These are phyloP conservation scores for Pangasius larnaudii DNA, from an alignment of 2,797 vertebrate species.

Conservation along the genomic window DNA sequence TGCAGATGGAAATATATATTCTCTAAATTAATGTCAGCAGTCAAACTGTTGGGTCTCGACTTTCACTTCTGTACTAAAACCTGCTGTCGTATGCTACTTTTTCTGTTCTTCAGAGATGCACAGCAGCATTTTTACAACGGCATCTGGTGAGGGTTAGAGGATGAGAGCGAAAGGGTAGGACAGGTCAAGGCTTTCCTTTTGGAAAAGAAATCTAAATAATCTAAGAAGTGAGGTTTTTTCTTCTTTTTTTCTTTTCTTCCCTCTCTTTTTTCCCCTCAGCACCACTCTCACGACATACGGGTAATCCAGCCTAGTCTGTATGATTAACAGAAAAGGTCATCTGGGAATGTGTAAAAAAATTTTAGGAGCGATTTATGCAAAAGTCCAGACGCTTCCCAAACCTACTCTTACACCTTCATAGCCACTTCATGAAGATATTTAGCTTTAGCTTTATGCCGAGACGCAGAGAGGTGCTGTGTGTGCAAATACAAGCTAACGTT, in stretches of 20 bases:
- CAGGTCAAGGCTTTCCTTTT: background rate
- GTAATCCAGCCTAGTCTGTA: background rate
- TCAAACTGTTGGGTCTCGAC: background rate
- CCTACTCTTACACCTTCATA: background rate
- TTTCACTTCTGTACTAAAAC: constrained; percentile 26
- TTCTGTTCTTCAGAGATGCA: background rate
- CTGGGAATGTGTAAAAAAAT: background rate
- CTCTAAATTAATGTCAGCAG: constrained; percentile 5
- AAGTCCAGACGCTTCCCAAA: background rate
- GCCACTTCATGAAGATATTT: background rate
- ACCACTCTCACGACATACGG: background rate
- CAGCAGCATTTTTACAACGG: background rate
- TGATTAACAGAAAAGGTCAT: background rate
- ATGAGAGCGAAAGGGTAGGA: background rate
- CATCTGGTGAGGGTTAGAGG: background rate
- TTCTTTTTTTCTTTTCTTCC: background rate
- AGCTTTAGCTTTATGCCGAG: constrained; percentile 19
- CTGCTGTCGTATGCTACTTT: background rate
- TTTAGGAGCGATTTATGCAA: background rate
- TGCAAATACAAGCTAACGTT: constrained; percentile 54
- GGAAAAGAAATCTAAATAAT: background rate
- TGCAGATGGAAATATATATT: background rate
- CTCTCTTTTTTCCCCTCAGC: too few relatives aligned
- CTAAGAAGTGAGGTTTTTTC: background rate
- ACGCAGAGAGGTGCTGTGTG: constrained; percentile 39